Percentiles rank a stretch among this genome's conserved stretches.
These are phyloP conservation scores for Triplophysa yarkandensis DNA, from an alignment of 2,797 vertebrate genomes.

Conservation along the genomic window DNA sequence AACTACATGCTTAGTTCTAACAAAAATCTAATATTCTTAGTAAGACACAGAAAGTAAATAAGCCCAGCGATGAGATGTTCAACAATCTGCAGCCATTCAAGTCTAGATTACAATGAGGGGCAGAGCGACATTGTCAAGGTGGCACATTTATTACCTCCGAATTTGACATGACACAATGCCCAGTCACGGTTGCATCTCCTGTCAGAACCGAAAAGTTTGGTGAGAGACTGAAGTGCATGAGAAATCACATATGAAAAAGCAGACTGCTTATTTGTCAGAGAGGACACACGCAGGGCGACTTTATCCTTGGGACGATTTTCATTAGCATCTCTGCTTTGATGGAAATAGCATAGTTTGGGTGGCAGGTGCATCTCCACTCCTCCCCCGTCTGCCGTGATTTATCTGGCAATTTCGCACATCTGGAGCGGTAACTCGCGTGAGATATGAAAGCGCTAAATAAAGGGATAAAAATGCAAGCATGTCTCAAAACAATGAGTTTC, in stretches of 20 bases:
- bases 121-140: conserved; percentile 31
- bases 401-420: conserved; percentile 38
- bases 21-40: neutral
- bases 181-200: neutral
- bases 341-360: conserved; percentile 7
- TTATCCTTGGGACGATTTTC: conserved; percentile 25
- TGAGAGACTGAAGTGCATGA: neutral
- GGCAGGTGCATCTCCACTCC: conserved; percentile 25
- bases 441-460: conserved; percentile 40
- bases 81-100: neutral
- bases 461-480: conserved; percentile 34
- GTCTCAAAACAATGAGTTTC: conserved; percentile 26
- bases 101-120: conserved; percentile 10
- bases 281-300: neutral
- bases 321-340: conserved; percentile 30
- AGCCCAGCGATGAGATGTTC: conserved; percentile 1
- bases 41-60: neutral
- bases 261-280: neutral
- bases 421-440: conserved; percentile 18
- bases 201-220: neutral
- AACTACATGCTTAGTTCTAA: conserved; percentile 18
- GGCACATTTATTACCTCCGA: conserved; percentile 17
- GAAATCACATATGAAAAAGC: neutral
- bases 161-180: conserved; percentile 2
- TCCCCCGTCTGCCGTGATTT: conserved; percentile 32